Evolutionary conservation across 2,888 invertebrate genomes (phyloP), one percentile per base, ranked within the genome.

Genomic region (Teinopalpus imperialis): DNA sequence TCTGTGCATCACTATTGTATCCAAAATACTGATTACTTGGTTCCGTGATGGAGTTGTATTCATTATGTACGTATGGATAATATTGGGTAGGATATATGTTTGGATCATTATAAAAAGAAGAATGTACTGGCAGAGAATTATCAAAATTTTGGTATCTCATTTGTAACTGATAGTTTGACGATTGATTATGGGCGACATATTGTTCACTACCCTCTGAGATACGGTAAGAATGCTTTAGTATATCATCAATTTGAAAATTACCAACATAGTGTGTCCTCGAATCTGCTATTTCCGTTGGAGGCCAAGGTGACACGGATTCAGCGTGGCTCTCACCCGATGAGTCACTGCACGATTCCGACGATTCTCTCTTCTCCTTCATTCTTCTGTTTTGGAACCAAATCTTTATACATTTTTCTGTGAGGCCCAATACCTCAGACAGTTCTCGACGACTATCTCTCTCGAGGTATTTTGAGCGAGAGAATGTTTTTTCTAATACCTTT

Each of bases 371-470:
- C 55, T 85, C 86, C 51, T 93, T 93, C 94, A 95, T 95, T 13
- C 95, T 83, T 13, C 94, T 86, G 64, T 95, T 95, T 66, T 96
- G 95, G 68, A 95, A 96, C 95, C 95, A 95, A 23, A 95, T 92
- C 72, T 95, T 95, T 43, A 96, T 92, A 66, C 93, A 93, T 41
- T 93, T 89, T 57, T 95, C 94, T 1, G 90, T 89, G 1, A 96
- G 83, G 31, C 87, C 88, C 0, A 95, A 76, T 1, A 73, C 56
- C 0, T 89, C 71, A 0, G 95, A 92, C 66, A 96, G 85, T 54
- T 93, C 90, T 26, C 91, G 92, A 24, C 95, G 88, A 26, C 90
- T 76, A 0, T 92, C 90, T 1, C 92, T 81, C 57, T 92, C 91
- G 1, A 95, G 77, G 67, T 95, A 95, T 49, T 90, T 91, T 47